These are phyloP conservation scores for Dolichallabes microphthalmus DNA, from an alignment of 2,113 vertebrate species.

Conservation along the genomic window DNA sequence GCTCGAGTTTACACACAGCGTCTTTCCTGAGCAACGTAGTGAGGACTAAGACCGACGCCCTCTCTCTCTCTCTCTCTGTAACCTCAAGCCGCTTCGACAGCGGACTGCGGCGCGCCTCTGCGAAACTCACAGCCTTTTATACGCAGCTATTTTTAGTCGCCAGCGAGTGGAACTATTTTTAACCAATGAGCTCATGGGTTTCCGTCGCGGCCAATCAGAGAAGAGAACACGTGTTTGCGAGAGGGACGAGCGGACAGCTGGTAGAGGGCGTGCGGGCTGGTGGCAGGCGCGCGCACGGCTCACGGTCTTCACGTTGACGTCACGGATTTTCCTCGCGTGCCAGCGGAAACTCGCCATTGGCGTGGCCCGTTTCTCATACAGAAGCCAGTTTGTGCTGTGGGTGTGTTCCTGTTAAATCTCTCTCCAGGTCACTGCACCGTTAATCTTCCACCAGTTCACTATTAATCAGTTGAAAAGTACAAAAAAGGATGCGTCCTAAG, in stretches of 20 bases:
- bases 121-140: slow-evolving; percentile 65
- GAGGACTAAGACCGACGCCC: slow-evolving; percentile 43
- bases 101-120: slow-evolving; percentile 31
- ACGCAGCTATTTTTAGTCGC: slow-evolving; percentile 74
- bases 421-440: background rate
- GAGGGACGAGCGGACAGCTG: slow-evolving; percentile 30
- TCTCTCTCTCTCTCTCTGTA: background rate
- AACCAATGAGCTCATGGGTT: slow-evolving; percentile 75
- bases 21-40: slow-evolving; percentile 55
- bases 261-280: slow-evolving; percentile 14
- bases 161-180: slow-evolving; percentile 71
- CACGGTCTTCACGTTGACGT: background rate
- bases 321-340: slow-evolving; percentile 22
- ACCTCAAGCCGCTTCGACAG: slow-evolving; percentile 20
- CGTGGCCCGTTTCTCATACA: background rate
- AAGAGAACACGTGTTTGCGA: slow-evolving; percentile 40
- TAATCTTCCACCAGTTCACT: background rate
- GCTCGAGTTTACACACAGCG: slow-evolving; percentile 25
- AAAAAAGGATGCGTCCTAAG: background rate
- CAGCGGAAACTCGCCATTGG: background rate
- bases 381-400: background rate
- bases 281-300: slow-evolving; percentile 41
- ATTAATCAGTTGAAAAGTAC: background rate
- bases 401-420: background rate
- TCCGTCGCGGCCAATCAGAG: slow-evolving; percentile 62